phyloP scores from a whole-genome alignment of 2,797 vertebrate species.

The Huso huso region DNA sequence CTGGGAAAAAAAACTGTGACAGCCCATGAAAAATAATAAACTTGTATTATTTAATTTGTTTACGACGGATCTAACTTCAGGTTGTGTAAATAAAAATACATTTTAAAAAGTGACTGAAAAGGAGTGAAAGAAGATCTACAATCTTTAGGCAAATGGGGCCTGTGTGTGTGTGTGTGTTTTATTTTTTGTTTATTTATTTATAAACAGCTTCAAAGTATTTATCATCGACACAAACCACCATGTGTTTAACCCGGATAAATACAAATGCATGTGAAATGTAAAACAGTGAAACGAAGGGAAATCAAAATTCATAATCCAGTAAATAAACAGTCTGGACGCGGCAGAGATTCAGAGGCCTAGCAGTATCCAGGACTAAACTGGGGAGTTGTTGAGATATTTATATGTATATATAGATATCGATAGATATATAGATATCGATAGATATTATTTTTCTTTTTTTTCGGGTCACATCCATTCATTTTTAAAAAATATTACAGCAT shows the following conservation, averaged over 20 bases:
- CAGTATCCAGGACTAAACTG: conserved; percentile 21
- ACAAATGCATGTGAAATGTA: conserved; percentile 18
- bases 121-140: conserved; percentile 21
- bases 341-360: conserved; percentile 32
- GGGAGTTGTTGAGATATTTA: too few species aligned
- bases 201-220: conserved; percentile 36
- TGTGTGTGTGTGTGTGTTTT: neutral
- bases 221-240: conserved; percentile 30
- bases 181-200: neutral
- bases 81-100: too few species aligned
- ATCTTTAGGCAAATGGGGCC: conserved; percentile 34
- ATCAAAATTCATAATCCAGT: conserved; percentile 17
- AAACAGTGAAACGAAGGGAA: conserved; percentile 12
- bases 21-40: conserved; percentile 20
- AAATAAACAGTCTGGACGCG: conserved; percentile 30
- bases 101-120: neutral
- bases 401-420: too few species aligned
- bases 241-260: conserved; percentile 27
- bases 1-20: conserved; percentile 32
- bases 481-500: too few species aligned
- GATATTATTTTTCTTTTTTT: too few species aligned
- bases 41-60: neutral
- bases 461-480: too few species aligned
- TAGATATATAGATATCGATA: too few species aligned
- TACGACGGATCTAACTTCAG: too few species aligned